Base-by-base conservation (phyloP, 2,888 invertebrate species). In the Eupithecia subfuscata region DNA sequence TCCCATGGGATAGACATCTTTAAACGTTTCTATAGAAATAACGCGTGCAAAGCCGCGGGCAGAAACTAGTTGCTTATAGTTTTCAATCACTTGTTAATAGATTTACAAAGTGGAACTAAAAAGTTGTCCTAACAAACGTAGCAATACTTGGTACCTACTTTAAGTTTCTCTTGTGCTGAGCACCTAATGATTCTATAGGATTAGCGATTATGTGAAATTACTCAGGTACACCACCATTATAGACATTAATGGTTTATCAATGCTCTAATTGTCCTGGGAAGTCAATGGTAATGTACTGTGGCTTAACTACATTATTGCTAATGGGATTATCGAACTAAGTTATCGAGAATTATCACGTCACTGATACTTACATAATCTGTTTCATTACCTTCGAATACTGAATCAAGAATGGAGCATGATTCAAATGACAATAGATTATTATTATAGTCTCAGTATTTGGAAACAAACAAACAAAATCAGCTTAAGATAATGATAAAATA, bases 231-330 rank as follows among this genome's bases (percentile, higher is more conserved):
- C 60, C 60, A 60, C 60, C 25, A 60, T 60, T 60, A 60, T 25
- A 25, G 25, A 25, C 6, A 60, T 25, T 60, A 60, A 60, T 75
- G 72, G 56, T 70, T 75, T 73, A 75, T 67, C 75, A 70, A 75
- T 73, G 40, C 43, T 75, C 22, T 75, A 73, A 70, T 75, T 34
- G 65, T 67, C 72, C 45, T 52, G 65, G 60, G 75, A 70, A 75
- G 75, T 73, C 52, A 70, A 16, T 45, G 72, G 43, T 75, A 70
- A 73, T 75, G 69, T 60, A 43, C 45, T 70, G 69, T 65, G 69
- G 75, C 40, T 73, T 45, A 7, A 48, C 43, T 70, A 75, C 43
- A 45, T 75, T 67, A 75, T 25, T 69, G 64, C 69, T 70, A 75
- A 70, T 70, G 48, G 70, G 70, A 70, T 73, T 67, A 72, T 16